These are phyloP conservation scores for Zosterops japonicus DNA, from an alignment of 2,113 vertebrate genomes.

Conservation along the genomic window DNA sequence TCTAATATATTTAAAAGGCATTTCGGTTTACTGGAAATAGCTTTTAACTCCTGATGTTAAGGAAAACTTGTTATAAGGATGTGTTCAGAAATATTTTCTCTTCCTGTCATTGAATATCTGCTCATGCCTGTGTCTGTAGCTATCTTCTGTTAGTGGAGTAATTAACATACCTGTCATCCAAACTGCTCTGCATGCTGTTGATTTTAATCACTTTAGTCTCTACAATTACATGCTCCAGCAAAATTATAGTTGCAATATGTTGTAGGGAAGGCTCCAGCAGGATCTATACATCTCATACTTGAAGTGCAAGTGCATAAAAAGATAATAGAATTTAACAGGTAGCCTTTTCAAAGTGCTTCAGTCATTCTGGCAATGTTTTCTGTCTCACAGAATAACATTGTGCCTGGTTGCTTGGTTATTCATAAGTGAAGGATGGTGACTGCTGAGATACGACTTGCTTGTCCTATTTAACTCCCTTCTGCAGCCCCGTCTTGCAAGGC, in stretches of 20 bases:
- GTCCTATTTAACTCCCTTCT: neutral
- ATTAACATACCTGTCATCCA: neutral
- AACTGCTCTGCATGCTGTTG: neutral
- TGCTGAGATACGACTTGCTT: neutral
- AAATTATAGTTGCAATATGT: neutral
- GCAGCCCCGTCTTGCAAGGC: neutral
- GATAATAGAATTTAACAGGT: neutral
- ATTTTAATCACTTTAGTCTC: conserved; percentile 6
- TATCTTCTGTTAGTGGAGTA: neutral
- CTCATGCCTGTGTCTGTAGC: neutral
- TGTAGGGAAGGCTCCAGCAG: neutral
- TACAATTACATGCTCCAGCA: neutral
- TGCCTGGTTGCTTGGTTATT: neutral
- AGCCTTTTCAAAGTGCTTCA: neutral
- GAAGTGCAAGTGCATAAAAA: neutral
- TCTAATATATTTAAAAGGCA: neutral
- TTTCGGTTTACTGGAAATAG: neutral
- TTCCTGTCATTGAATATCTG: neutral
- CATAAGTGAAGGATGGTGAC: neutral
- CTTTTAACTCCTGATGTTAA: neutral
- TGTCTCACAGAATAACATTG: neutral
- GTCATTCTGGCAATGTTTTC: neutral
- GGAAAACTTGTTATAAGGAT: neutral
- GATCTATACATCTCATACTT: neutral
- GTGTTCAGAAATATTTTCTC: neutral